phyloP scores from a whole-genome alignment of 2,888 invertebrate genomes.

The Eristalinus aeneus region DNA sequence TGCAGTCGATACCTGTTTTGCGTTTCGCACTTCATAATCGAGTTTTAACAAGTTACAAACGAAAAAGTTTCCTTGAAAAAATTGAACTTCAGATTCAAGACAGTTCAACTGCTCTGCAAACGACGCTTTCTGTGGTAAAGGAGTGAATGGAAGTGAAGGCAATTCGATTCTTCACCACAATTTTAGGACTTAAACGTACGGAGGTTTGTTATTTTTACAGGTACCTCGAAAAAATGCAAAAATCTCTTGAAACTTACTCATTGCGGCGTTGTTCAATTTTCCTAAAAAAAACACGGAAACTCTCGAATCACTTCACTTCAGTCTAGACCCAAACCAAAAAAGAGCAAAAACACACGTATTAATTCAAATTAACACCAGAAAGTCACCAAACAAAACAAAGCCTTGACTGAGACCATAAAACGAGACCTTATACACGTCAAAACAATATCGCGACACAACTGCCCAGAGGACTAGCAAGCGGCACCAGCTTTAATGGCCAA shows the following conservation, averaged over 20 bases:
- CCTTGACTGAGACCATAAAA: constrained; percentile 52
- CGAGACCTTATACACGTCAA: constrained; percentile 25
- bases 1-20: too few species aligned
- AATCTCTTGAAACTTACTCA: constrained; percentile 44
- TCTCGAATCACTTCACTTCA: background rate
- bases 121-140: too few species aligned
- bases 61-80: too few species aligned
- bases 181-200: too few species aligned
- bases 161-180: too few species aligned
- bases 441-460: background rate
- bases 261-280: constrained; percentile 5
- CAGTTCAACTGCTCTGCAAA: too few species aligned
- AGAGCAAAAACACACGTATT: constrained; percentile 1
- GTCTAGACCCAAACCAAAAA: background rate
- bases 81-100: too few species aligned
- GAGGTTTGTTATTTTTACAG: too few species aligned
- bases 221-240: background rate
- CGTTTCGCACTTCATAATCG: too few species aligned
- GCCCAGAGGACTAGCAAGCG: background rate
- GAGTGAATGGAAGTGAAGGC: too few species aligned
- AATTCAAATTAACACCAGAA: constrained; percentile 10
- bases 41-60: too few species aligned
- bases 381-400: constrained; percentile 2
- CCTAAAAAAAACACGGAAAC: background rate
- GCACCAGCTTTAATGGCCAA: constrained; percentile 17